Conservation (phyloP, 2,797 vertebrate genomes). For the Schizothorax lantsangensis region DNA sequence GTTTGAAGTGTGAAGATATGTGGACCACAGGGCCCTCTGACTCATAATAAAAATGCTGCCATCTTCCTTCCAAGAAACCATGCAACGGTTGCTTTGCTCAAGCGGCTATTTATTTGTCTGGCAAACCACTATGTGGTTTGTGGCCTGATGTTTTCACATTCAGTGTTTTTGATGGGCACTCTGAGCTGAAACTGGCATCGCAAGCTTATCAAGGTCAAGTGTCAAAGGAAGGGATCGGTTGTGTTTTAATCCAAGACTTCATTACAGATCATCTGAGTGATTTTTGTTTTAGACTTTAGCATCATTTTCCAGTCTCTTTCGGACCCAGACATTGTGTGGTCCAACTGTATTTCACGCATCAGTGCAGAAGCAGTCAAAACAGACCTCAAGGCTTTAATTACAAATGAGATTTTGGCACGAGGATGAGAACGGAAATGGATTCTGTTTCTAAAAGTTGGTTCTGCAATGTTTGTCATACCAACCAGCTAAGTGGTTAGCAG, state of each 20-base stretch:
- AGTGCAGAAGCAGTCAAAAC: conserved; percentile 58
- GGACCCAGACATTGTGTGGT: conserved; percentile 54
- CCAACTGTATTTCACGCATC: conserved; percentile 47
- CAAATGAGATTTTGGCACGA: conserved; percentile 46
- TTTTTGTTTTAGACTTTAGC: background rate
- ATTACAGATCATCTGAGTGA: background rate
- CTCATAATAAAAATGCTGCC: conserved; percentile 32
- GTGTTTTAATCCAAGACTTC: background rate
- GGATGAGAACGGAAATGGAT: conserved; percentile 51
- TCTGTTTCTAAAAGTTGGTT: conserved; percentile 45
- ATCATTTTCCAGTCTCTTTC: conserved; percentile 1
- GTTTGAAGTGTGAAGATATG: conserved; percentile 26
- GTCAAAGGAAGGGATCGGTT: background rate
- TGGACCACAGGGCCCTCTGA: conserved; percentile 14
- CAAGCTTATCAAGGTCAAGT: conserved; percentile 8
- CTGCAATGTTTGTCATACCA: conserved; percentile 42
- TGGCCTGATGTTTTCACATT: conserved; percentile 11
- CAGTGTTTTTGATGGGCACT: background rate
- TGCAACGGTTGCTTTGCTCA: conserved; percentile 29
- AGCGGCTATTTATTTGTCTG: conserved; percentile 30
- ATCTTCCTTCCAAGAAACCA: conserved; percentile 32
- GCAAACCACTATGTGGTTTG: background rate
- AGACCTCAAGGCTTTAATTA: conserved; percentile 57
- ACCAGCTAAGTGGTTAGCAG: conserved; percentile 29
- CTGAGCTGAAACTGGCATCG: background rate